Conservation (phyloP, 2,888 invertebrate species). For the Labia minor region DNA sequence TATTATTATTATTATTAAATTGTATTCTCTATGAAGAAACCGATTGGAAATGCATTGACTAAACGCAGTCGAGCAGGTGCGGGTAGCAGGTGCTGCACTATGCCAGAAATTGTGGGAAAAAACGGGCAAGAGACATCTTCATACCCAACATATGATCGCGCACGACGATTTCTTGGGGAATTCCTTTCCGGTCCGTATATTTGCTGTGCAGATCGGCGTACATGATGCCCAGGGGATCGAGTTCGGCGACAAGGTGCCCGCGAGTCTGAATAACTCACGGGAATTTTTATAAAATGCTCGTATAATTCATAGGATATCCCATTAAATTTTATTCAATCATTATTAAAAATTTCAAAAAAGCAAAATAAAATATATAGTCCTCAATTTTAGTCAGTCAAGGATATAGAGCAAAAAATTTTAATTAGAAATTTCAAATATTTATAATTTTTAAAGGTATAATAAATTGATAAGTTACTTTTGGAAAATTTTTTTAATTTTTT, state of each 20-base stretch:
- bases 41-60: neutral
- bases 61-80: neutral
- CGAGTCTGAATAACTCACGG: constrained; percentile 54
- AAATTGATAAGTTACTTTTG: no score
- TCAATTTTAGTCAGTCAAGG: no score
- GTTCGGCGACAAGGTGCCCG: constrained; percentile 84
- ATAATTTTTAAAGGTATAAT: no score
- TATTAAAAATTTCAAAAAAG: constrained; percentile 19
- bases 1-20: no score
- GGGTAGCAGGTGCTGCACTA: neutral
- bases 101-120: neutral
- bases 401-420: no score
- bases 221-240: constrained; percentile 89
- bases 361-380: constrained; percentile 1
- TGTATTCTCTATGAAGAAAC: no score
- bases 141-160: constrained; percentile 54
- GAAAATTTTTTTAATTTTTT: no score
- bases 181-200: constrained; percentile 43
- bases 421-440: no score
- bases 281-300: no score
- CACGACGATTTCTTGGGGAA: constrained; percentile 48
- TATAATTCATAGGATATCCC: neutral
- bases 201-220: constrained; percentile 50
- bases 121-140: constrained; percentile 29
- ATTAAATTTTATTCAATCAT: constrained; percentile 13